A percentile compares a stretch with the other conserved stretches of the same genome.
phyloP scores from a whole-genome alignment of 2,113 vertebrate genomes.

The Orcinus orca region DNA sequence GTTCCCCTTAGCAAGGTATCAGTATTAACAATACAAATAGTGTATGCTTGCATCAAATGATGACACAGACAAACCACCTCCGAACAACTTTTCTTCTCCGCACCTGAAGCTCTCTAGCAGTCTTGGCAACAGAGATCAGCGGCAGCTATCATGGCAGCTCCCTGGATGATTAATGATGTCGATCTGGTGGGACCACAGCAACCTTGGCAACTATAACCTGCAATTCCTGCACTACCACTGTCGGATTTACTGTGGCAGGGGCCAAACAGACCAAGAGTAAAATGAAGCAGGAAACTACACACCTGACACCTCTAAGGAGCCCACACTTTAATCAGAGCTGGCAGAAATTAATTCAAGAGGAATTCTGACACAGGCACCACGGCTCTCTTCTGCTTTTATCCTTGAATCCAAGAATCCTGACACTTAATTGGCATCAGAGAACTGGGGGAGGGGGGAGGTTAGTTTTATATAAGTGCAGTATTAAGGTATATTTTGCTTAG shows the following conservation, averaged over 20 bases:
- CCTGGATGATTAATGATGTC: slow-evolving; percentile 83
- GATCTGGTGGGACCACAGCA: slow-evolving; percentile 82
- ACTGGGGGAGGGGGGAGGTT: rapidly evolving
- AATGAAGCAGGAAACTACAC: slow-evolving; percentile 82
- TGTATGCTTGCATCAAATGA: not conserved
- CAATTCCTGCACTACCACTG: slow-evolving; percentile 81
- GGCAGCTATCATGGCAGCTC: slow-evolving; percentile 66
- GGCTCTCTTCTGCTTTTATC: slow-evolving; percentile 44
- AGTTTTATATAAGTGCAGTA: not conserved
- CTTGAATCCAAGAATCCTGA: not conserved
- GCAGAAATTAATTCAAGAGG: slow-evolving; percentile 86
- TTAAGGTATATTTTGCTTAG: not conserved
- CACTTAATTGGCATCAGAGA: not conserved
- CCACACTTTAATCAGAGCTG: slow-evolving; percentile 83
- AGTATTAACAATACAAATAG: not conserved
- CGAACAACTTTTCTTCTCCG: not conserved
- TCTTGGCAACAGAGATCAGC: slow-evolving; percentile 41
- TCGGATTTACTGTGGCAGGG: slow-evolving; percentile 85
- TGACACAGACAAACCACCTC: not conserved
- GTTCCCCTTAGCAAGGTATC: not conserved
- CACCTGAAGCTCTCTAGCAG: not conserved
- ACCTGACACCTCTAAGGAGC: slow-evolving; percentile 84
- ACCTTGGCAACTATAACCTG: slow-evolving; percentile 89
- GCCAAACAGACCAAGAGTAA: slow-evolving; percentile 84
- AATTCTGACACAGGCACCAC: slow-evolving; percentile 72